phyloP scores from a whole-genome alignment of 1,140 invertebrate species.

The Zaprionus nigranus region DNA sequence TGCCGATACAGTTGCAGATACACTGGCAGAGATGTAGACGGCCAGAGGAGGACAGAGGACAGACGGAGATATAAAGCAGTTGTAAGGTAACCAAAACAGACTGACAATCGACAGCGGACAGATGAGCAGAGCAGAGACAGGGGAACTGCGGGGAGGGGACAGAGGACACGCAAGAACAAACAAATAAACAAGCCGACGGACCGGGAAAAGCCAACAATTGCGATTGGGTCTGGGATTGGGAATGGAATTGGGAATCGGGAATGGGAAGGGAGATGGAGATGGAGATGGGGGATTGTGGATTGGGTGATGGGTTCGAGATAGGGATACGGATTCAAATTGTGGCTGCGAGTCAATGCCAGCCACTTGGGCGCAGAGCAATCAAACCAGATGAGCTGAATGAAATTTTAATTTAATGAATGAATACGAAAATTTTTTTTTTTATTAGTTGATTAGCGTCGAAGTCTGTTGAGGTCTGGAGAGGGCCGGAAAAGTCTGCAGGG shows the following conservation, averaged over 20 bases:
- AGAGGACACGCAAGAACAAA: slow-evolving; percentile 54
- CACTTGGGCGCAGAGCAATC: slow-evolving; percentile 78
- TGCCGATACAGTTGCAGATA: slow-evolving; percentile 41
- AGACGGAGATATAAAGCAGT: slow-evolving; percentile 16
- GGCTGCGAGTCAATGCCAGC: slow-evolving; percentile 40
- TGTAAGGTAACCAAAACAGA: slow-evolving; percentile 37
- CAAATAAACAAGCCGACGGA: slow-evolving; percentile 61
- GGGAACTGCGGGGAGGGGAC: slow-evolving; percentile 15
- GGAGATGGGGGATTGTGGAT: slow-evolving; percentile 31
- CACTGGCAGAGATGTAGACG: slow-evolving; percentile 18
- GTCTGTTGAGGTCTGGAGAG: slow-evolving; percentile 3
- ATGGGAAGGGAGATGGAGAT: slow-evolving; percentile 6
- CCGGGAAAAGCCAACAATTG: slow-evolving; percentile 68
- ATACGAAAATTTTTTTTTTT: slow-evolving; percentile 65
- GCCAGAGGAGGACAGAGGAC: background rate
- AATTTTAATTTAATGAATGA: slow-evolving; percentile 83
- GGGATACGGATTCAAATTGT: slow-evolving; percentile 51
- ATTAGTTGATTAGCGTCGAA: slow-evolving; percentile 74
- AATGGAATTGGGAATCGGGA: slow-evolving; percentile 28
- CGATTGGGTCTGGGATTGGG: slow-evolving; percentile 74
- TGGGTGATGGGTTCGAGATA: slow-evolving; percentile 8
- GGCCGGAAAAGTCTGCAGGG: background rate
- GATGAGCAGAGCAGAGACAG: background rate
- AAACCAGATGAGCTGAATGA: slow-evolving; percentile 79
- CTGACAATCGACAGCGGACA: slow-evolving; percentile 48